These are phyloP conservation scores for Drosophila siamana DNA, from an alignment of 2,888 invertebrate genomes.

Conservation along the genomic window DNA sequence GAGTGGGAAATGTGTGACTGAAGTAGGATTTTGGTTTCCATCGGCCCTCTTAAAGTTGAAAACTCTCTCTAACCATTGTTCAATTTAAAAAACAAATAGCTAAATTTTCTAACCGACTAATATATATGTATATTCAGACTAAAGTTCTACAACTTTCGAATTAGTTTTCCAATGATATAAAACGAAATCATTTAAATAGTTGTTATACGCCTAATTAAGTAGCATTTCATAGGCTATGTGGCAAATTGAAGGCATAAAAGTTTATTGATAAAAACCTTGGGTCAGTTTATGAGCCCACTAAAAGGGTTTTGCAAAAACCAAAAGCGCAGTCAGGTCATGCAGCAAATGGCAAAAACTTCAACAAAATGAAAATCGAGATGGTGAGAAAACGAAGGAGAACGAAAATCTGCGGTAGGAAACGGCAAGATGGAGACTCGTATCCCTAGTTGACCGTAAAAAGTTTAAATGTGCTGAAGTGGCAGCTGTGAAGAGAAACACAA, in stretches of 20 bases:
- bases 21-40: not conserved
- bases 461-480: constrained; percentile 51
- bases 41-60: not conserved
- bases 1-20: not conserved
- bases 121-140: too few relatives aligned
- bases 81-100: too few relatives aligned
- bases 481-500: constrained; percentile 13
- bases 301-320: constrained; percentile 17
- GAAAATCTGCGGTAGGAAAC: not conserved
- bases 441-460: constrained; percentile 61
- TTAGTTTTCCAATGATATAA: not conserved
- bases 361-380: not conserved
- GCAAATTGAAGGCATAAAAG: constrained; percentile 12
- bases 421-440: constrained; percentile 27
- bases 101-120: too few relatives aligned
- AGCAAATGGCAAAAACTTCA: constrained; percentile 14
- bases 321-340: constrained; percentile 24
- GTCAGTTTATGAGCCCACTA: constrained; percentile 27
- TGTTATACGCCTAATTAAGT: constrained; percentile 31
- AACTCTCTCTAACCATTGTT: not conserved
- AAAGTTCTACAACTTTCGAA: too few relatives aligned
- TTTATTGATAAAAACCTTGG: constrained; percentile 35
- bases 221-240: not conserved
- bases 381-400: not conserved
- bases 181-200: constrained; percentile 20